A percentile compares a stretch with the other conserved stretches of the same genome.
Evolutionary conservation across 2,113 vertebrate species (phyloP).

Genomic region (Suncus etruscus): DNA sequence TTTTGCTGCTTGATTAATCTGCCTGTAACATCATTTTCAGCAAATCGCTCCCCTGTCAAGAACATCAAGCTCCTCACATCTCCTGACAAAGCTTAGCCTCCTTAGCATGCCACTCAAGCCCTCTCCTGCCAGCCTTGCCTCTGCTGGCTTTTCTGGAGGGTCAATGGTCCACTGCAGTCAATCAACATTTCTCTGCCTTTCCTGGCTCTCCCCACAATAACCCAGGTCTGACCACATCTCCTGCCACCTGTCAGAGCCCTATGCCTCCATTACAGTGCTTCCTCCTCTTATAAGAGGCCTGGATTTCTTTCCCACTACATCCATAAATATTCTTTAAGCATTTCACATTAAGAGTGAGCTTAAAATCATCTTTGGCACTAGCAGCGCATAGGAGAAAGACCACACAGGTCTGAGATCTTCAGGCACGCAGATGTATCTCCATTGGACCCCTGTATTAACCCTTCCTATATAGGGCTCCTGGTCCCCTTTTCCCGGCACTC

Average conservation of each 20-base stretch:
- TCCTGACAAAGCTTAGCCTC: not conserved
- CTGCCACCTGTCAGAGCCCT: not conserved
- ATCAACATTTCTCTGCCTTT: not conserved
- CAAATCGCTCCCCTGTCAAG: not conserved
- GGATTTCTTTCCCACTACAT: conserved; percentile 11
- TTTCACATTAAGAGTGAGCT: not conserved
- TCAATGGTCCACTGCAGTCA: not conserved
- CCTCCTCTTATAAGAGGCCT: conserved; percentile 30
- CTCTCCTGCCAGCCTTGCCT: not conserved
- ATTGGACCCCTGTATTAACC: not conserved
- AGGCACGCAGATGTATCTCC: not conserved
- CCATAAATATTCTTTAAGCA: not conserved
- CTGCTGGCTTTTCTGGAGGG: conserved; percentile 9
- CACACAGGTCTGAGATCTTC: fast-evolving
- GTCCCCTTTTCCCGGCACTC: not conserved
- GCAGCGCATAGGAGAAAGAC: not conserved
- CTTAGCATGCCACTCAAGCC: not conserved
- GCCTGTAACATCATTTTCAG: not conserved
- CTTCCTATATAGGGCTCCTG: not conserved
- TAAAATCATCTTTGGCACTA: not conserved
- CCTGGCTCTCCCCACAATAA: not conserved
- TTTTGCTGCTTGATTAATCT: not conserved
- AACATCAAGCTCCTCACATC: not conserved
- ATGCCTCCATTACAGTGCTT: not conserved
- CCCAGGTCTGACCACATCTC: not conserved